Base-by-base conservation (phyloP, 2,113 vertebrate genomes). In the Oncorhynchus mykiss region DNA sequence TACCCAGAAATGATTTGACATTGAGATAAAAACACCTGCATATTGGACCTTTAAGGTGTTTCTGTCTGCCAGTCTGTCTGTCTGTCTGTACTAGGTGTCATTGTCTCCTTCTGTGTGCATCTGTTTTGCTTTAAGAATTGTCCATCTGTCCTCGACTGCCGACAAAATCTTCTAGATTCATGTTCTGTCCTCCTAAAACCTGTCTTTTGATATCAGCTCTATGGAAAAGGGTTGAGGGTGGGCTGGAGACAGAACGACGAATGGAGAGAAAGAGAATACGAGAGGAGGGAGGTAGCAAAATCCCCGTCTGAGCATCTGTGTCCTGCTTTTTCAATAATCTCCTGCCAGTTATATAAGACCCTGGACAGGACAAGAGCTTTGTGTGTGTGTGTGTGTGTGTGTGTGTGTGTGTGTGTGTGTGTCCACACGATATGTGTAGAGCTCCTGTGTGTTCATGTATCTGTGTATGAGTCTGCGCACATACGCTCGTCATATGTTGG, bases 301-400 rank as follows among this genome's bases (percentile, higher is more conserved):
- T 45, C 45, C 72, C 72, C 9, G 29, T 12, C 29, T 29, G 12
- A 78, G 80, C 84, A 86, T 86, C 86, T 87, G 89, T 83, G 85
- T 83, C 83, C 84, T 85, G 86, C 88, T 91, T 89, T 83, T 86
- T 79, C 86, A 72, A 75, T 90, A 91, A 91, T 90, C 87, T 88
- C 84, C 66, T 84, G 71, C 57, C 73, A 80, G 87, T 90, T 90
- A 83, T 84, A 31, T 88, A 87, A 92, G 80, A 78, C 70, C 67
- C 66, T 79, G 34, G 77, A 76, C 76, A 81, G 74, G 73, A 82
- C 84, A 76, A 66, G 82, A 31, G 66, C 64, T 31, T 4, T 20
- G 51, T 70, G 73, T 29, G 27, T 57, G 18, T 57, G 27, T 57
- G 27, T 29, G 24, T 72, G 70, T 16, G 73, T 29, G 27, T 16